Conservation (phyloP, 2,113 vertebrate genomes). For the Turdus rufiventris region DNA sequence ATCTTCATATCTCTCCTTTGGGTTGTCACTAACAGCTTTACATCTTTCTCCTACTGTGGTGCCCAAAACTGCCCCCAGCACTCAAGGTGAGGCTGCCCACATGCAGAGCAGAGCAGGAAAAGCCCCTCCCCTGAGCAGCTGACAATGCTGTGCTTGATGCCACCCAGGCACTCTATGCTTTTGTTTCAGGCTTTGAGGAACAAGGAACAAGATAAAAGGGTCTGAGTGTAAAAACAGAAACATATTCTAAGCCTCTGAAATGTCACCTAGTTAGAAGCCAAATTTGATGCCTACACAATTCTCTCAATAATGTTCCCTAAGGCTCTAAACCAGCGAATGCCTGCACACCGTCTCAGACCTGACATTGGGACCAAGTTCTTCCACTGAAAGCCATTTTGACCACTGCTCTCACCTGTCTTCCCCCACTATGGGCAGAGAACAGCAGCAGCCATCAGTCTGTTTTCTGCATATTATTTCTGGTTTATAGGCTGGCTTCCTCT, state of each 20-base stretch:
- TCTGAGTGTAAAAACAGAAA: not conserved
- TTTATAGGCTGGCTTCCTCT: not conserved
- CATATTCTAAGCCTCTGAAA: not conserved
- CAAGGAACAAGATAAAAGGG: not conserved
- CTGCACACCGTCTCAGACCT: not conserved
- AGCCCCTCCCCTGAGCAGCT: no score
- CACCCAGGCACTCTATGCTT: fast-evolving
- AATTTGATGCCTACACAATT: not conserved
- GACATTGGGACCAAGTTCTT: not conserved
- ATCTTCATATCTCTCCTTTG: not conserved
- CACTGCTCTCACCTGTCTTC: not conserved
- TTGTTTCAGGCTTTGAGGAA: not conserved
- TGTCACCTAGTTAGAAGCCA: not conserved
- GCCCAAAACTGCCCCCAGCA: not conserved
- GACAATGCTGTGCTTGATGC: not conserved
- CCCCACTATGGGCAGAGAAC: not conserved
- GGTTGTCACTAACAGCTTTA: not conserved
- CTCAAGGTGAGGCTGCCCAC: not conserved
- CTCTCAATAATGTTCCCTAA: not conserved
- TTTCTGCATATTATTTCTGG: not conserved
- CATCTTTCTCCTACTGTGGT: no score
- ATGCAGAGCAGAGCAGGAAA: not conserved
- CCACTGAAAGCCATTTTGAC: not conserved
- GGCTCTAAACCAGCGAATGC: fast-evolving
- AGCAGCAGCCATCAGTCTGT: not conserved